phyloP scores from a whole-genome alignment of 2,888 invertebrate species.

The Ecdyonurus torrentis region DNA sequence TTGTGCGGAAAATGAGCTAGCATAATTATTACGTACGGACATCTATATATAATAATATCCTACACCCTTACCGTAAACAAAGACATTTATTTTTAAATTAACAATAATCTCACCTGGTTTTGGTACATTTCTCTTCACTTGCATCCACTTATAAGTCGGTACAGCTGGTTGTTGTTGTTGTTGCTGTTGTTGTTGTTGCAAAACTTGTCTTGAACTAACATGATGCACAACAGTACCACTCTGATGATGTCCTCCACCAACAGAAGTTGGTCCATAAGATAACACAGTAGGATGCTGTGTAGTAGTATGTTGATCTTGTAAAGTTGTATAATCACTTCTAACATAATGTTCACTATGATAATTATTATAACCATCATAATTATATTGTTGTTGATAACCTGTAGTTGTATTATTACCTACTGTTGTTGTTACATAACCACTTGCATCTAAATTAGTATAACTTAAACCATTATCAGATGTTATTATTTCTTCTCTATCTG shows the following conservation, averaged over 20 bases:
- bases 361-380: conserved; percentile 21
- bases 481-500: conserved; percentile 34
- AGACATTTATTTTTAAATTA: too few species aligned
- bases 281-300: conserved; percentile 31
- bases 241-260: too few species aligned
- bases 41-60: too few species aligned
- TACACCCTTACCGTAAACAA: too few species aligned
- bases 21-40: too few species aligned
- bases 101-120: conserved; percentile 92
- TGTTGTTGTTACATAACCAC: conserved; percentile 22
- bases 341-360: conserved; percentile 24
- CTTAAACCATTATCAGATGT: conserved; percentile 74
- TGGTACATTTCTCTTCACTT: conserved; percentile 90
- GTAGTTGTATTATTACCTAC: conserved; percentile 15
- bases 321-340: conserved; percentile 25
- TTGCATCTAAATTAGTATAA: conserved; percentile 68
- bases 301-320: conserved; percentile 32
- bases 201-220: conserved; percentile 20
- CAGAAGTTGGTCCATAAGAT: conserved; percentile 23
- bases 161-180: conserved; percentile 39
- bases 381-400: conserved; percentile 32
- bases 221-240: too few species aligned
- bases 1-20: too few species aligned
- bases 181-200: conserved; percentile 25
- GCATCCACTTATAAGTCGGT: conserved; percentile 98